Base-by-base conservation (phyloP, 2,113 vertebrate genomes). In the Urocynchramus pylzowi region DNA sequence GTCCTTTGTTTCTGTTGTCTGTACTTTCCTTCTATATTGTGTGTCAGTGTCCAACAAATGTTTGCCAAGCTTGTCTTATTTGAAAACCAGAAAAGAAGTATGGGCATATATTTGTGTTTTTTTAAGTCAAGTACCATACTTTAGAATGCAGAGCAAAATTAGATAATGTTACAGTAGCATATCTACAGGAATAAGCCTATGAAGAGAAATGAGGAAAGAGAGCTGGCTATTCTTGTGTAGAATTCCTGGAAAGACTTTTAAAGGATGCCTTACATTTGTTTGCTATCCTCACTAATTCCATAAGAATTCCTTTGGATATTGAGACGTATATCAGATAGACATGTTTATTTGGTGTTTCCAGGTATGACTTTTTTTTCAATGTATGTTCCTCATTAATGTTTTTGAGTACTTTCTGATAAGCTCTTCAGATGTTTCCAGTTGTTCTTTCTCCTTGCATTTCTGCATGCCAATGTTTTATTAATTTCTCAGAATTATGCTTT, bases 311-410 rank as follows among this genome's bases (percentile, higher is more conserved):
- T 69, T 57, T 56, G 61, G 69, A 71, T 95, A 95, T 91, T 96
- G 94, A 89, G 57, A 79, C 0, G 0, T 94, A 71, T 94, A 95
- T 95, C 89, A 96, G 77, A 57, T 10, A 49, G 84, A 90, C 89
- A 93, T 92, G 73, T 96, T 97, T 95, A 93, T 96, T 95, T 94
- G 87, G 89, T 94, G 89, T 89, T 95, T 91, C 84, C 49, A 91
- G 67, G 78, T 94, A 83, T 50, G 45, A 42, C 11, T 35, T 73
- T 92, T 93, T 71, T 91, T 79, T 45, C n/a, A 39, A 13, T 76
- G 52, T 65, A 70, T 91, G 94, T 91, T 97, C 89, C 89, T 94
- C 79, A 70, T 95, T 96, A 89, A 80, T 0, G 0, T 61, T 94
- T 84, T 85, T 79, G 50, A 67, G 35, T 91, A 67, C 87, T 83